These are phyloP conservation scores for Platysternon megacephalum DNA, from an alignment of 2,113 vertebrate species.

Conservation along the genomic window DNA sequence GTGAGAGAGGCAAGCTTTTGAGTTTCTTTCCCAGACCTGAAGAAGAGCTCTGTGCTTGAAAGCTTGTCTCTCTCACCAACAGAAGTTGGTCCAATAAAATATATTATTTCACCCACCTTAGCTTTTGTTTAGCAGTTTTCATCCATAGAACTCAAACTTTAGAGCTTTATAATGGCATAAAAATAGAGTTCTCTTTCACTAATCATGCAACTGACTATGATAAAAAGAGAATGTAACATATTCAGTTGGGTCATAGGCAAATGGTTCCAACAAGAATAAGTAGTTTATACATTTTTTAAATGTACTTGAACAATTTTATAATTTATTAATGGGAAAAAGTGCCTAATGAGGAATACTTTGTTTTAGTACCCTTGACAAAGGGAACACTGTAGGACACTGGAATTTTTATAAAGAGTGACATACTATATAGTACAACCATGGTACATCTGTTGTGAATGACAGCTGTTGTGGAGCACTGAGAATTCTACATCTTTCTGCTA, in stretches of 20 bases:
- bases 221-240: not conserved
- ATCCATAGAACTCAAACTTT: not conserved
- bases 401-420: constrained; percentile 65
- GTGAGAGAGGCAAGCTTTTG: not conserved
- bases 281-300: not conserved
- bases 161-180: not conserved
- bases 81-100: not conserved
- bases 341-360: constrained; percentile 26
- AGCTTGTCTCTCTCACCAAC: not conserved
- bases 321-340: not conserved
- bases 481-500: not conserved
- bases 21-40: not conserved
- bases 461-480: constrained; percentile 55
- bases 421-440: rapidly evolving
- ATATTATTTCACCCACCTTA: not conserved
- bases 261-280: not conserved
- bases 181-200: not conserved
- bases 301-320: not conserved
- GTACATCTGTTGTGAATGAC: constrained; percentile 56
- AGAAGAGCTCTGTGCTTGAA: not conserved
- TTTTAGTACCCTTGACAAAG: constrained; percentile 51
- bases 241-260: not conserved
- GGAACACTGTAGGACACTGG: constrained; percentile 43
- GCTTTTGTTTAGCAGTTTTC: not conserved
- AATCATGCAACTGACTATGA: not conserved